Evolutionary conservation across 1,140 invertebrate genomes (phyloP).

Genomic region (Sipha flava): DNA sequence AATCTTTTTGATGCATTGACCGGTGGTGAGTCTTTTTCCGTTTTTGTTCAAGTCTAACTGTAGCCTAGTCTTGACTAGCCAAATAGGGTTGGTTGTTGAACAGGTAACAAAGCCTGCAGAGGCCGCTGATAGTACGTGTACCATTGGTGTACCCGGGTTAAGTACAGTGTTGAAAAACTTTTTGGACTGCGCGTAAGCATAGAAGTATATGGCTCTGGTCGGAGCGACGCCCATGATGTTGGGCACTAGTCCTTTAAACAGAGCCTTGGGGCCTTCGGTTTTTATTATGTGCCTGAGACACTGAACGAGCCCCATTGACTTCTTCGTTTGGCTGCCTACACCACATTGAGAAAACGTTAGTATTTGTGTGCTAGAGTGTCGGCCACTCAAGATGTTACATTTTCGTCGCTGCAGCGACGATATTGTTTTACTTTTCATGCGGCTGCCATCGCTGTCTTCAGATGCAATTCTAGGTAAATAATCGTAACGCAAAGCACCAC

Average conservation of each 20-base stretch:
- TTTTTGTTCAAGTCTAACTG: conserved; percentile 80
- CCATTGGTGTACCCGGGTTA: conserved; percentile 81
- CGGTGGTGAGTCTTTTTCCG: conserved; percentile 55
- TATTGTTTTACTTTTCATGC: conserved; percentile 47
- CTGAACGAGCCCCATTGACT: conserved; percentile 55
- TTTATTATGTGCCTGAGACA: conserved; percentile 80
- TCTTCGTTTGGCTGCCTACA: conserved; percentile 46
- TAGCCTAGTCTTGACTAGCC: conserved; percentile 97
- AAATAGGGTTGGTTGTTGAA: conserved; percentile 96
- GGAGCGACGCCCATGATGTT: conserved; percentile 97
- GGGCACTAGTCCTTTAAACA: conserved; percentile 96
- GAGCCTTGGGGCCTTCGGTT: conserved; percentile 80
- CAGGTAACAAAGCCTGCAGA: conserved; percentile 94
- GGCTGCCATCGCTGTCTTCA: conserved; percentile 44
- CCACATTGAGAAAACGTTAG: conserved; percentile 55
- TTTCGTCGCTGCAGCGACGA: conserved; percentile 46
- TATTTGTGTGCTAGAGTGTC: conserved; percentile 42
- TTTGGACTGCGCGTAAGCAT: conserved; percentile 92
- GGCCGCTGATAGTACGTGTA: conserved; percentile 88
- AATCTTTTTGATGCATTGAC: conserved; percentile 70
- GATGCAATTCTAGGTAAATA: conserved; percentile 45
- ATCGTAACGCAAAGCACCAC: conserved; percentile 42
- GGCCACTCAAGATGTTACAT: conserved; percentile 43
- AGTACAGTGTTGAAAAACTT: conserved; percentile 65
- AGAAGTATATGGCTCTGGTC: conserved; percentile 97